These are phyloP conservation scores for Xylota sylvarum DNA, from an alignment of 2,888 invertebrate genomes.

Conservation along the genomic window DNA sequence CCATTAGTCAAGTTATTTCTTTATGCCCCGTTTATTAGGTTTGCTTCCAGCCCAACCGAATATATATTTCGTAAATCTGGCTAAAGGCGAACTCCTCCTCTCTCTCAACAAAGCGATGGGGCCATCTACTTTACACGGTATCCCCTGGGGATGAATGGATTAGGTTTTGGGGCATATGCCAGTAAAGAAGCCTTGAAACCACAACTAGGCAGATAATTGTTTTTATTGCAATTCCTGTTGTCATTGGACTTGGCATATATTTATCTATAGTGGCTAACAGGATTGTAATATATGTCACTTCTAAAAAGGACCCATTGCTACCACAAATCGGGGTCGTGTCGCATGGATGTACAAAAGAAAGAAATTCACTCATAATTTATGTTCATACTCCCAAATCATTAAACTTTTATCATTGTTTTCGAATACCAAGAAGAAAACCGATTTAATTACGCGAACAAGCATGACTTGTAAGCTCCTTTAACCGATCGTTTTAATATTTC, in stretches of 20 bases:
- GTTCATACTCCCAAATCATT: constrained; percentile 42
- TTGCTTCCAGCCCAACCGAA: constrained; percentile 10
- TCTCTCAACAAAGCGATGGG: background rate
- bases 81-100: constrained; percentile 31
- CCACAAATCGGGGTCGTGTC: constrained; percentile 1
- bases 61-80: constrained; percentile 53
- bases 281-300: constrained; percentile 60
- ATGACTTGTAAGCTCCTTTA: constrained; percentile 29
- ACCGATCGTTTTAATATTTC: constrained; percentile 58
- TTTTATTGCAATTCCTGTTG: constrained; percentile 66
- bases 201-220: constrained; percentile 62
- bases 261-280: constrained; percentile 50
- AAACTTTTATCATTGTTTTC: constrained; percentile 52
- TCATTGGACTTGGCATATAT: constrained; percentile 54
- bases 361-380: constrained; percentile 58
- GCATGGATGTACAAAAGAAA: constrained; percentile 9
- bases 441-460: constrained; percentile 55
- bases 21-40: constrained; percentile 46
- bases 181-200: constrained; percentile 50
- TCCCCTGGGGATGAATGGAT: constrained; percentile 17
- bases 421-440: constrained; percentile 22
- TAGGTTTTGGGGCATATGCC: constrained; percentile 55
- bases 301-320: constrained; percentile 4
- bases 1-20: constrained; percentile 69
- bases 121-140: constrained; percentile 10